Conservation (phyloP, 1,140 invertebrate species). For the Drosophila simulans region DNA sequence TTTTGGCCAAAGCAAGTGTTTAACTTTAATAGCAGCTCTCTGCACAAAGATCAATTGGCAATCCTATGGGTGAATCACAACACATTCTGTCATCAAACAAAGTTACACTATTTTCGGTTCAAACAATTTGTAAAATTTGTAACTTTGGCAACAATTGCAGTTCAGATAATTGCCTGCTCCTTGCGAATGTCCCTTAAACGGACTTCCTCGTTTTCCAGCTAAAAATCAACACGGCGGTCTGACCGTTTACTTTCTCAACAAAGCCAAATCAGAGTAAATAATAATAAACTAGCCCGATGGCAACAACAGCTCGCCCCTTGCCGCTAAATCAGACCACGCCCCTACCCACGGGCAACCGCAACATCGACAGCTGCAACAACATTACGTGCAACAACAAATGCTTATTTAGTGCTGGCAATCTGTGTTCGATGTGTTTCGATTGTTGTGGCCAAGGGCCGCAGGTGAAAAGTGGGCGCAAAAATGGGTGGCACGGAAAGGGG, state of each 20-base stretch:
- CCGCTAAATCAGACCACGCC: constrained; percentile 3
- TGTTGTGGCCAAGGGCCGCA: constrained; percentile 35
- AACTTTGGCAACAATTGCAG: neutral
- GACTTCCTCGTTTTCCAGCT: constrained; percentile 4
- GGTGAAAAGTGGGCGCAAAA: constrained; percentile 15
- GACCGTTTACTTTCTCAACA: constrained; percentile 65
- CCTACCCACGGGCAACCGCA: constrained; percentile 18
- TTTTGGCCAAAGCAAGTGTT: neutral
- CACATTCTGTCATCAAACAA: too few species aligned
- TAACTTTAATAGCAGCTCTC: neutral
- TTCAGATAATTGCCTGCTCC: constrained; percentile 10
- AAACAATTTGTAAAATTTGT: too few species aligned
- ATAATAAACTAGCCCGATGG: constrained; percentile 60
- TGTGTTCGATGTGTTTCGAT: constrained; percentile 39
- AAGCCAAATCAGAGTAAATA: constrained; percentile 73
- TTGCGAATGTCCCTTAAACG: neutral
- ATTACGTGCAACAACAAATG: constrained; percentile 38
- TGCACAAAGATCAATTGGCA: too few species aligned
- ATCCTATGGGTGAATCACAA: too few species aligned
- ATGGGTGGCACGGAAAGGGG: neutral
- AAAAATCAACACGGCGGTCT: constrained; percentile 58
- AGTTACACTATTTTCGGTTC: too few species aligned
- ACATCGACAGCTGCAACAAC: constrained; percentile 34
- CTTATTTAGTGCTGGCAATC: constrained; percentile 44
- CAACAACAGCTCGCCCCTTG: constrained; percentile 25